phyloP scores from a whole-genome alignment of 2,888 invertebrate species.

The Endomychus coccineus region DNA sequence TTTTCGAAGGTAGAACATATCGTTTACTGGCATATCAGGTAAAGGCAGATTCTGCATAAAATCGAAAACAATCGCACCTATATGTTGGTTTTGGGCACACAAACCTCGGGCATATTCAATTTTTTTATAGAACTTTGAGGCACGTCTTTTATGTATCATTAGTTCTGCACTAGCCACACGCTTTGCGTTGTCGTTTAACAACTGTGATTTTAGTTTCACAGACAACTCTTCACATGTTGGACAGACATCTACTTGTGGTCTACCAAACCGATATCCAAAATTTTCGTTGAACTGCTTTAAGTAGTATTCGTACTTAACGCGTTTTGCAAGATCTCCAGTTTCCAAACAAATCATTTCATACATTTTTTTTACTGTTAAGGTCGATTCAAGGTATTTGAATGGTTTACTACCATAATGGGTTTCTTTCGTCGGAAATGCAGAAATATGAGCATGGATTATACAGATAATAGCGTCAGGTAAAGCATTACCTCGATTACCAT shows the following conservation, averaged over 20 bases:
- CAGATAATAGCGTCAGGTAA: too few relatives aligned
- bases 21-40: slow-evolving; percentile 27
- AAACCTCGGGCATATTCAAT: slow-evolving; percentile 11
- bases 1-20: slow-evolving; percentile 27
- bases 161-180: slow-evolving; percentile 12
- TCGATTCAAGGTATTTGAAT: too few relatives aligned
- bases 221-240: slow-evolving; percentile 11
- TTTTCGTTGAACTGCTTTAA: too few relatives aligned
- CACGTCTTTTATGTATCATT: slow-evolving; percentile 15
- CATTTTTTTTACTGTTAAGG: too few relatives aligned
- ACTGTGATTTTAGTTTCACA: slow-evolving; percentile 13
- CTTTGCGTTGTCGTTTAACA: slow-evolving; percentile 16
- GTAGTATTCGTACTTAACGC: too few relatives aligned
- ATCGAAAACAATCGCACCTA: slow-evolving; percentile 25
- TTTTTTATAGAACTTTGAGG: slow-evolving; percentile 16
- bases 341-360: too few relatives aligned
- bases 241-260: slow-evolving; percentile 17
- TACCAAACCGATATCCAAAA: too few relatives aligned
- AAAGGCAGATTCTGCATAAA: slow-evolving; percentile 29
- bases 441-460: too few relatives aligned
- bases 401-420: too few relatives aligned
- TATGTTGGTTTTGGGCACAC: slow-evolving; percentile 11
- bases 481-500: too few relatives aligned
- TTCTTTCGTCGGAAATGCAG: too few relatives aligned
- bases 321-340: too few relatives aligned